Evolutionary conservation across 2,797 vertebrate genomes (phyloP).

Genomic region (Cyclopterus lumpus): DNA sequence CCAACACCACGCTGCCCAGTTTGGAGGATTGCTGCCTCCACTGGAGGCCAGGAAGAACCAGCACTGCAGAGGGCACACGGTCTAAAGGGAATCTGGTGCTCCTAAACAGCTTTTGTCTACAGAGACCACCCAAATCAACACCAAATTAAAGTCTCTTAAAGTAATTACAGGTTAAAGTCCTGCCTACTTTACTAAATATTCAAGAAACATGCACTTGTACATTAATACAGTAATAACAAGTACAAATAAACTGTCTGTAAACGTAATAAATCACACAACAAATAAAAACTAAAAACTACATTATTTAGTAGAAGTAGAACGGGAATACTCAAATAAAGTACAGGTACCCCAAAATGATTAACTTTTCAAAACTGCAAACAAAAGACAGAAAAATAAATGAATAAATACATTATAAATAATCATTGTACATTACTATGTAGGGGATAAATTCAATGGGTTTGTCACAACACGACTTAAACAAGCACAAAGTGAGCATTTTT

Average conservation of each 20-base stretch:
- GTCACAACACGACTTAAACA: slow-evolving; percentile 44
- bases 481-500: slow-evolving; percentile 41
- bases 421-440: slow-evolving; percentile 12
- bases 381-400: neutral
- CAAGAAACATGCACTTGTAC: too few relatives aligned
- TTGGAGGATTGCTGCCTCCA: too few relatives aligned
- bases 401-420: neutral
- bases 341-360: neutral
- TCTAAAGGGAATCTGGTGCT: neutral
- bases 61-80: neutral
- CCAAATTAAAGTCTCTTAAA: neutral
- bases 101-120: neutral
- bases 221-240: neutral
- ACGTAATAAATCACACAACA: neutral
- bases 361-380: neutral
- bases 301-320: neutral
- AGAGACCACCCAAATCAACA: neutral
- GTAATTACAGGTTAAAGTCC: neutral
- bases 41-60: neutral
- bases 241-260: neutral
- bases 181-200: neutral
- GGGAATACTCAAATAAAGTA: neutral
- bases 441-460: slow-evolving; percentile 36
- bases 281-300: too few relatives aligned
- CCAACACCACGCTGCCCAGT: neutral